Evolutionary conservation across 2,888 invertebrate genomes (phyloP), one percentile per base, ranked within the genome.

Genomic region (Dorcus hopei): DNA sequence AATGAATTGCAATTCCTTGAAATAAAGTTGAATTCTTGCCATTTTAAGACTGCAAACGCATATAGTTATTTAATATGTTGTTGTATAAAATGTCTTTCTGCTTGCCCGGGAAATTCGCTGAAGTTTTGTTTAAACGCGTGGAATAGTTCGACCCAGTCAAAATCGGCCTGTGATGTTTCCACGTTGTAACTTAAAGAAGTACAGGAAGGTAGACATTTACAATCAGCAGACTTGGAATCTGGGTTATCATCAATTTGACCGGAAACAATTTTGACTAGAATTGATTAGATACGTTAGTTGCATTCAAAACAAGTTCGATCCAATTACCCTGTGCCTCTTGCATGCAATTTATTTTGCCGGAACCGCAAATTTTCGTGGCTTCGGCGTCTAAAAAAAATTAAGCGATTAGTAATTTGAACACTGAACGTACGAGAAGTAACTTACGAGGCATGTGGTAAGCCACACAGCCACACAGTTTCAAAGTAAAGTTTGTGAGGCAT

Each of bases 101-200:
- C 45, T 68, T 66, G 79, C 78, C 77, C 78, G 7, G 75, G 74
- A 65, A 74, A 72, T 68, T 78, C 79, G 52, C 74, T 75, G 19
- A 75, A 65, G 19, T 78, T 78, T 0, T 78, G 70, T 48, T 80
- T 80, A 61, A 77, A 83, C 0, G 85, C 85, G 64, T 77, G 77
- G 66, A 82, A 85, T 38, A 87, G 76, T 7, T 83, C 83, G 42
- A 79, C 78, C 82, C 85, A 87, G 65, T 87, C 83, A 64, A 84
- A 88, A 66, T 86, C 84, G 0, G 88, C 88, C 69, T 89, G 89
- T 0, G 89, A 89, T 0, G 85, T 87, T 72, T 89, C 89, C 0
- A 88, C 87, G 65, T 88, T 87, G 68, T 89, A 90, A 14, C 84
- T 83, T 43, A 89, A 82, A 0, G 88, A 87, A 0, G 87, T 87